Base-by-base conservation (phyloP, 2,888 invertebrate genomes). In the Ornithoptera alexandrae region DNA sequence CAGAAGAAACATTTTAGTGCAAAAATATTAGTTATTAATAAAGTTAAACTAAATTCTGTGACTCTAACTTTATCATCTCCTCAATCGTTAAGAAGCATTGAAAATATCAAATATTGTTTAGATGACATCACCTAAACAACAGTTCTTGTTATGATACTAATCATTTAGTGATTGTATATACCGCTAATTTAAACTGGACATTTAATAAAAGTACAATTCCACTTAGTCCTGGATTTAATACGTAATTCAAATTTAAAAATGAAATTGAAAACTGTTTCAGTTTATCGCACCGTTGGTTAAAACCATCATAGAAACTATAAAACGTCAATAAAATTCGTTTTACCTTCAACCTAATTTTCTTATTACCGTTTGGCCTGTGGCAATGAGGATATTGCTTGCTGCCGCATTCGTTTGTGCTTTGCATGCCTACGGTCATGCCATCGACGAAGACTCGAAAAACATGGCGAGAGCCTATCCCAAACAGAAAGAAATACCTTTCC, bases 321-420 rank as follows among this genome's bases (percentile, higher is more conserved):
- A 71, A 71, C 5, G 18, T 12, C 20, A 39, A 66, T 60, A 71
- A 68, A 63, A 42, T 22, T 53, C 24, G 20, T 53, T 67, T 61
- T 62, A 65, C 42, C 20, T 71, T 71, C 72, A 70, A 71, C 56
- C 56, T 64, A 68, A 62, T 24, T 42, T 70, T 24, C 39, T 15
- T 36, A 63, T 63, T 64, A 12, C n/a, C 58, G 60, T n/a, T 53
- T 36, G 63, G 59, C n/a, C n/a, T 67, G 70, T 71, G 70, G 57
- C 70, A 50, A 87, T 86, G 87, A 82, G 78, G 78, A 64, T 74
- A 70, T 66, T 79, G 64, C 66, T 81, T 20, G 50, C 53, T 81
- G 63, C 71, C 82, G 64, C 78, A 17, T 50, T 77, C 61, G 42
- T 81, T 70, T 78, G 73, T 72, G 69, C 77, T 24, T 22, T 73